phyloP scores from a whole-genome alignment of 1,140 invertebrate genomes.

The Cecropterus lyciades region DNA sequence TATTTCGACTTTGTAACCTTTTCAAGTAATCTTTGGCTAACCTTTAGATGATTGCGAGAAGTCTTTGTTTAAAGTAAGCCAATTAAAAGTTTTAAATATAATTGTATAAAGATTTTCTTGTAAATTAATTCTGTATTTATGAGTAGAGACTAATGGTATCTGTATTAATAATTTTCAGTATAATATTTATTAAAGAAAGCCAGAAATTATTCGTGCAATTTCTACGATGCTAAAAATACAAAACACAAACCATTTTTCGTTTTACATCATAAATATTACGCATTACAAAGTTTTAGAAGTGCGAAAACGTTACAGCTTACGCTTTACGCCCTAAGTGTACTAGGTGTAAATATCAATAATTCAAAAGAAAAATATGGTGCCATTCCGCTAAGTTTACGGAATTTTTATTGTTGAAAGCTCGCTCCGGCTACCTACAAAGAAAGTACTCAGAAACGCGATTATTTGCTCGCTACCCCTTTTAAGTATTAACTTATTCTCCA shows the following conservation, averaged over 20 bases:
- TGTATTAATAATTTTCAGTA: no score
- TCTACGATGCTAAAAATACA: background rate
- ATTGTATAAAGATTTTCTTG: no score
- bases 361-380: constrained; percentile 21
- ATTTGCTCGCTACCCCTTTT: constrained; percentile 23
- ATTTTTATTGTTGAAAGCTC: constrained; percentile 18
- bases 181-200: no score
- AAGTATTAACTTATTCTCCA: constrained; percentile 21
- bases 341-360: constrained; percentile 22
- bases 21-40: no score
- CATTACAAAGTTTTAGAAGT: background rate
- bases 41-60: no score
- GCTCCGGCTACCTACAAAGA: constrained; percentile 15
- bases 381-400: constrained; percentile 23
- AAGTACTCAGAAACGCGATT: constrained; percentile 26
- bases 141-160: no score
- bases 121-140: no score
- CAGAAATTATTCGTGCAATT: no score
- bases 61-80: no score
- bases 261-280: background rate
- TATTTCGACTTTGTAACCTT: no score
- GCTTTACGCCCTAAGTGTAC: background rate
- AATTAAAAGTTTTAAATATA: no score
- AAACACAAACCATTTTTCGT: background rate
- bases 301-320: background rate